Conservation (phyloP, 2,888 invertebrate species). For the Hydraecia micacea region DNA sequence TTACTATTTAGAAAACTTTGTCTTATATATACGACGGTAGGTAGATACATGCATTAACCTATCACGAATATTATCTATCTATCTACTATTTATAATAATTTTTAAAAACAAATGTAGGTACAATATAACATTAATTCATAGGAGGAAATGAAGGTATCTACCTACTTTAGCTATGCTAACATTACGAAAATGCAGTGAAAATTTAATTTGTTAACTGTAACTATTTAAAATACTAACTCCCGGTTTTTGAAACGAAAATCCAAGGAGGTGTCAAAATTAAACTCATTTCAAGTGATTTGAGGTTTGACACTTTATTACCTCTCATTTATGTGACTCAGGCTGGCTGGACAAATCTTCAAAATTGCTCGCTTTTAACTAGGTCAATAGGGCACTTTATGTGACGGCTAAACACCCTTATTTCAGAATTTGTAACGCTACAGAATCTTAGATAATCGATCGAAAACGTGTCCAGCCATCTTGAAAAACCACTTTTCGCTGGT, state of each 20-base stretch:
- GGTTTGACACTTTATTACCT: not conserved
- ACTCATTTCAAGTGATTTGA: not conserved
- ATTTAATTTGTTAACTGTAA: not conserved
- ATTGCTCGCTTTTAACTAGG: too few relatives aligned
- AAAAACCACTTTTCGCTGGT: too few relatives aligned
- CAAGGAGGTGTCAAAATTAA: not conserved
- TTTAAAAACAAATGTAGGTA: not conserved
- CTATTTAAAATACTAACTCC: not conserved
- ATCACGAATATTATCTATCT: not conserved
- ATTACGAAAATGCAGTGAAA: not conserved
- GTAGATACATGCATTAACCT: constrained; percentile 15
- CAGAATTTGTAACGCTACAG: too few relatives aligned
- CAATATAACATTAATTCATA: not conserved
- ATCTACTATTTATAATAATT: not conserved
- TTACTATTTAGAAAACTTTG: constrained; percentile 1
- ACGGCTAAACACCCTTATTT: too few relatives aligned
- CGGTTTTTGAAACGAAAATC: not conserved
- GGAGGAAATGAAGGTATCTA: not conserved
- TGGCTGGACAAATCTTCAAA: too few relatives aligned
- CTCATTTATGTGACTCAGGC: not conserved
- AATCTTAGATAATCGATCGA: too few relatives aligned
- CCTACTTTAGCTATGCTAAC: too few relatives aligned
- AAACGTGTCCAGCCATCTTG: too few relatives aligned
- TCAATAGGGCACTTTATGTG: too few relatives aligned
- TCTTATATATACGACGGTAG: constrained; percentile 4